Conservation (phyloP, 2,797 vertebrate species). For the Parambassis ranga region DNA sequence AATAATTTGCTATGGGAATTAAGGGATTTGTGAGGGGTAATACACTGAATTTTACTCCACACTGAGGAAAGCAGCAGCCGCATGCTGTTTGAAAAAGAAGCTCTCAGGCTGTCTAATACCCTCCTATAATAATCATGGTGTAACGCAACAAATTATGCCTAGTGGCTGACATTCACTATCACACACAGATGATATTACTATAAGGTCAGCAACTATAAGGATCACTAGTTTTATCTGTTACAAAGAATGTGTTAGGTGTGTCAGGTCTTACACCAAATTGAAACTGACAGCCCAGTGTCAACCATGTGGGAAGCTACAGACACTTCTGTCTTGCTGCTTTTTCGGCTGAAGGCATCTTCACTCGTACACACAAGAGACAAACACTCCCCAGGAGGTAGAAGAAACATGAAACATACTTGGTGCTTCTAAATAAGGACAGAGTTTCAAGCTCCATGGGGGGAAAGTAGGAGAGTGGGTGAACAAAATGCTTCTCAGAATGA, state of each 20-base stretch:
- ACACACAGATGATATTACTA: neutral
- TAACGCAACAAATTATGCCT: neutral
- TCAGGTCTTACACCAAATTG: slow-evolving; percentile 5
- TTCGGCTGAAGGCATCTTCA: slow-evolving; percentile 4
- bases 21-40: neutral
- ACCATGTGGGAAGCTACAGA: slow-evolving; percentile 4
- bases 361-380: neutral
- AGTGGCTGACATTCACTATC: no score
- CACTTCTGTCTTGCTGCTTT: slow-evolving; percentile 9
- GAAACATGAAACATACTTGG: slow-evolving; percentile 12
- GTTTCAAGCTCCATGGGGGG: neutral
- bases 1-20: slow-evolving; percentile 1
- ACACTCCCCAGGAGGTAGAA: slow-evolving; percentile 5
- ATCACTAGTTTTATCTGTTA: neutral
- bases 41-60: neutral
- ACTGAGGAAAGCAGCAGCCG: neutral
- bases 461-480: neutral
- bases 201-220: neutral
- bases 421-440: slow-evolving; percentile 25
- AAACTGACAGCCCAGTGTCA: slow-evolving; percentile 25
- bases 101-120: neutral
- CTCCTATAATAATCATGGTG: neutral
- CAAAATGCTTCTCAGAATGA: neutral
- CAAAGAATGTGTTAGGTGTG: neutral
- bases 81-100: neutral